These are phyloP conservation scores for Eilema caniola DNA, from an alignment of 2,888 invertebrate genomes.

Conservation along the genomic window DNA sequence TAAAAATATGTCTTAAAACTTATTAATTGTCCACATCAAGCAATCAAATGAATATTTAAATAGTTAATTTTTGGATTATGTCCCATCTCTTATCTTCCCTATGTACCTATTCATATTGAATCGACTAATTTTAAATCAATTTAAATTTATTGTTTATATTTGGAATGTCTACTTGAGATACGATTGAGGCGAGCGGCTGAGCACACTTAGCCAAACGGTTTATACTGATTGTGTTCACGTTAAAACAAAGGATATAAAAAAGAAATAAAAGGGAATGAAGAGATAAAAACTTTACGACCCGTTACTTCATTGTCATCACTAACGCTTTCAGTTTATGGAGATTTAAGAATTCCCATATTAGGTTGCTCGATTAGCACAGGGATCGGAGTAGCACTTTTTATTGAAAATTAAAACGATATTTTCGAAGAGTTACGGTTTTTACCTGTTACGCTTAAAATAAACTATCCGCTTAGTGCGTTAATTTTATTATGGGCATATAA, in stretches of 20 bases:
- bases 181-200: conserved; percentile 29
- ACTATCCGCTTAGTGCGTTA: background rate
- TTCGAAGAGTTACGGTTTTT: background rate
- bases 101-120: conserved; percentile 7
- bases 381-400: conserved; percentile 31
- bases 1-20: background rate
- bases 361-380: conserved; percentile 56
- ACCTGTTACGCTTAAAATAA: background rate
- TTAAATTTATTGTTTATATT: conserved; percentile 35
- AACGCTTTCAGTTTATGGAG: conserved; percentile 71
- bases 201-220: conserved; percentile 52
- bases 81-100: background rate
- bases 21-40: background rate
- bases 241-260: conserved; percentile 73
- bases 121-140: conserved; percentile 46
- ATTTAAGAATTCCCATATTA: conserved; percentile 71
- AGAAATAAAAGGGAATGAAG: conserved; percentile 74
- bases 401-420: background rate
- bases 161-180: conserved; percentile 40
- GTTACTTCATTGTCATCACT: conserved; percentile 71
- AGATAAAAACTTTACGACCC: conserved; percentile 83
- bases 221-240: conserved; percentile 53
- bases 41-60: background rate
- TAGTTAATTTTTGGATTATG: too few relatives aligned
- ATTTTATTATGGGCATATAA: background rate